Conservation (phyloP, 1,140 invertebrate species). For the Conus betulinus region DNA sequence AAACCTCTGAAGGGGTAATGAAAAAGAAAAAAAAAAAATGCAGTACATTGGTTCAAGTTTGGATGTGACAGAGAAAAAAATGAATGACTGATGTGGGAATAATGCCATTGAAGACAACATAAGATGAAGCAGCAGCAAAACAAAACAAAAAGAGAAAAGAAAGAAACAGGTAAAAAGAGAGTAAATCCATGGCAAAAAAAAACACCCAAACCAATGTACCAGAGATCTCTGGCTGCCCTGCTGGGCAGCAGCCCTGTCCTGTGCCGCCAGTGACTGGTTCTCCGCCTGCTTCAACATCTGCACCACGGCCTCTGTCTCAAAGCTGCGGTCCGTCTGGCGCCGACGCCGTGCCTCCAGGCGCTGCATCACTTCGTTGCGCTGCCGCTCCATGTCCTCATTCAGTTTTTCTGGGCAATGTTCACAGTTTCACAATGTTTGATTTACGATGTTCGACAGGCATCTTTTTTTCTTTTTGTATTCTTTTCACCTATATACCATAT, state of each 20-base stretch:
- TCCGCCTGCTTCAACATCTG: conserved; percentile 44
- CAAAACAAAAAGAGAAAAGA: too few relatives aligned
- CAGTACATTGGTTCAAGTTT: too few relatives aligned
- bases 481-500: too few relatives aligned
- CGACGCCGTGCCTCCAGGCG: conserved; percentile 44
- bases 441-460: too few relatives aligned
- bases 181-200: background rate
- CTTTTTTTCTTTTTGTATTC: too few relatives aligned
- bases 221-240: conserved; percentile 41
- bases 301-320: conserved; percentile 43
- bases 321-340: conserved; percentile 43
- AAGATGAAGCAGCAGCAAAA: background rate
- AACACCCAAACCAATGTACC: conserved; percentile 23
- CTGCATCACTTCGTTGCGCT: conserved; percentile 39
- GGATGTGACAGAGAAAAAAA: background rate
- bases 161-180: too few relatives aligned
- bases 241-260: conserved; percentile 39
- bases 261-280: conserved; percentile 41
- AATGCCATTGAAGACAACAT: background rate
- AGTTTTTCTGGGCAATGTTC: conserved; percentile 1
- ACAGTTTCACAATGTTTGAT: too few relatives aligned
- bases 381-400: conserved; percentile 32
- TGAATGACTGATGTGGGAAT: too few relatives aligned
- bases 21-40: too few relatives aligned
- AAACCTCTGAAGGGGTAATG: too few relatives aligned